Base-by-base conservation (phyloP, 2,888 invertebrate genomes). In the Brachypterus glaber region DNA sequence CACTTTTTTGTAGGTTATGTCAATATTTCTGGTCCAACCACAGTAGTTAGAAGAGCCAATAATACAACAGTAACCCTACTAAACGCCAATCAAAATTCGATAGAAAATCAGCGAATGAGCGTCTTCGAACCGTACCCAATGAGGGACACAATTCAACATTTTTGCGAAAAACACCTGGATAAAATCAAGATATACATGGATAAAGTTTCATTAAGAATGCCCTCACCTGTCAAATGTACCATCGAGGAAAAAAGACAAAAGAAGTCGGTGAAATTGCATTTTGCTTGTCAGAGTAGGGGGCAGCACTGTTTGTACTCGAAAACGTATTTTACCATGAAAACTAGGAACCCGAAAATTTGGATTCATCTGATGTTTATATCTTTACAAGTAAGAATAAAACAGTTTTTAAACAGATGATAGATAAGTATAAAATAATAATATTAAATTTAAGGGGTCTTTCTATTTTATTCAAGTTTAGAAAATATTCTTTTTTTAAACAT, bases 311-410 rank as follows among this genome's bases (percentile, higher is more conserved):
- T 93, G 44, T 93, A 90, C 70, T 79, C 80, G 40, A 77, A 81
- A 58, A 78, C 82, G 7, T 77, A 79, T 51, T 86, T 86, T 67
- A 79, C 78, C 8, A 77, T 85, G 79, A 73, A 81, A 48, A 85
- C 84, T 17, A 76, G 87, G 46, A 79, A 82, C 59, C 85, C 92
- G 1, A 75, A 88, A 49, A 82, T 86, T 29, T 93, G 93, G 95
- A 86, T 95, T 47, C 93, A 95, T 69, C 74, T 95, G 33, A 93
- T 95, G 91, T 93, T 95, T 67, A 76, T 95, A 35, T 88, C 91
- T 45, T 76, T 92, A 45, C 91, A 91, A 52, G 64, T 64, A 45
- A 40, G 41, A 21, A 7, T 21, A 5, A n/a, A n/a, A n/a, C n/a
- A n/a, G n/a, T n/a, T n/a, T n/a, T n/a, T n/a, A n/a, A n/a, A n/a